Evolutionary conservation across 2,113 vertebrate genomes (phyloP), one percentile per base, ranked within the genome.

Genomic region (Hemibagrus wyckioides): DNA sequence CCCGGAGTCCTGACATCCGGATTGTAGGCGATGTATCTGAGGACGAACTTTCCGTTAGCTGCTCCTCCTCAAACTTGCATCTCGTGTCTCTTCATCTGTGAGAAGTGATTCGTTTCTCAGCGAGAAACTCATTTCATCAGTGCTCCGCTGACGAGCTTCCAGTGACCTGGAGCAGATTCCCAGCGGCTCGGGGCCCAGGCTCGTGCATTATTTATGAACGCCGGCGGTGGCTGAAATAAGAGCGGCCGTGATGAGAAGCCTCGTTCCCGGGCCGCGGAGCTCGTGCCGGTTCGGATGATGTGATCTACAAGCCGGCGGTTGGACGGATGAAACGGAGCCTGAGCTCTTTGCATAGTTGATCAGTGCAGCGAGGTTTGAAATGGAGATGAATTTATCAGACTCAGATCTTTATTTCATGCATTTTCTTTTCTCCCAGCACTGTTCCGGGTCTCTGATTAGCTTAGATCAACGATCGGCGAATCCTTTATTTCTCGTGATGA

Each of bases 141-240:
- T 82, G 44, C 59, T 82, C 33, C 65, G 79, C 82, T n/a, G 87
- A 86, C 87, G 84, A 71, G 86, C 89, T 83, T 87, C 44, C 76
- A 90, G 50, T 92, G 91, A 92, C 91, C 90, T 83, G 85, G 73
- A 80, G 50, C 85, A 85, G 90, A 90, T 90, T 91, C 86, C 81
- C 80, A 79, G 89, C 84, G 85, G 67, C 89, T 85, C 77, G 80
- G 82, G 67, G 82, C 61, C 80, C 89, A 82, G 80, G 87, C 82
- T 82, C 73, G 88, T 95, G 86, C 93, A 94, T 93, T 92, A 94
- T 92, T 93, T 82, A 94, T 93, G 80, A 57, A 19, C 82, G 23
- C 54, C 63, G 63, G 39, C 44, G 82, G 83, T 88, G 91, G 86
- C 84, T 84, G 52, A 85, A 82, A 86, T 91, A 92, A 88, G 84